Evolutionary conservation across 2,888 invertebrate genomes (phyloP).

Genomic region (Hypercompe scribonia): DNA sequence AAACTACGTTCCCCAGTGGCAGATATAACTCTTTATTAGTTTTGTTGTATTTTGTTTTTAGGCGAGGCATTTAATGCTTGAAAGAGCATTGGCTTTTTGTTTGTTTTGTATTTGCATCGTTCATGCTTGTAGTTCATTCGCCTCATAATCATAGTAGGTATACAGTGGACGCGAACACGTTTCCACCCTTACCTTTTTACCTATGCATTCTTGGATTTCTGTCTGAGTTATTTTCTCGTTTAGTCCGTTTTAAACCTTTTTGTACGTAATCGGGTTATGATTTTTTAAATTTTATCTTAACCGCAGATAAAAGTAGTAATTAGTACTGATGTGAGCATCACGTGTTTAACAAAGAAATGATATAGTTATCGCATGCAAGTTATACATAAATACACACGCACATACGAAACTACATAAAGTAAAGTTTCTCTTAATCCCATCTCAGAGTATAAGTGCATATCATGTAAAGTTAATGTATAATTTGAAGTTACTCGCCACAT

Average conservation of each 20-base stretch:
- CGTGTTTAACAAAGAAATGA: background rate
- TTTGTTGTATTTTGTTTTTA: background rate
- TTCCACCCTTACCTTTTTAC: no score
- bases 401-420: background rate
- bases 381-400: background rate
- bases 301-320: background rate
- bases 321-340: background rate
- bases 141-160: no score
- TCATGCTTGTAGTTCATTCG: background rate
- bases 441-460: background rate
- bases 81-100: background rate
- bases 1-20: constrained; percentile 40
- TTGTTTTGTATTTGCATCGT: background rate
- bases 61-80: background rate
- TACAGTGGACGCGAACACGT: no score
- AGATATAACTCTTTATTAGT: constrained; percentile 15
- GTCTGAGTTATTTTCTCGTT: no score
- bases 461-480: constrained; percentile 21
- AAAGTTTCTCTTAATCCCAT: constrained; percentile 1
- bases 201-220: no score
- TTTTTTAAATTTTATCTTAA: no score
- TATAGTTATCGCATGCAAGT: background rate
- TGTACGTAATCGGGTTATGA: no score
- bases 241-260: no score
- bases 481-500: constrained; percentile 35